phyloP scores from a whole-genome alignment of 2,888 invertebrate genomes.

The Scaptomyza reducta region DNA sequence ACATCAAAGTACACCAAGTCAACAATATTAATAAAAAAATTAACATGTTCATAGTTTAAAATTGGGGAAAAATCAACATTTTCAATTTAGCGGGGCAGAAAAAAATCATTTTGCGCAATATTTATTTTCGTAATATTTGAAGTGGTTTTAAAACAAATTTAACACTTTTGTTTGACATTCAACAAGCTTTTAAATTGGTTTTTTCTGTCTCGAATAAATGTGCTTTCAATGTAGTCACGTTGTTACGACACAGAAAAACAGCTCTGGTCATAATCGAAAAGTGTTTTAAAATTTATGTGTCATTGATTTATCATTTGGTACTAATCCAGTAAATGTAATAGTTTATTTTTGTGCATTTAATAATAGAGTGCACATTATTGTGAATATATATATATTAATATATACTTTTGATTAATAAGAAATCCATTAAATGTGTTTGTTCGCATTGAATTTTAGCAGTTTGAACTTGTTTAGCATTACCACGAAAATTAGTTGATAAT shows the following conservation, averaged over 20 bases:
- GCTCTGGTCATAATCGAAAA: neutral
- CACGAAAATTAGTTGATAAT: too few species aligned
- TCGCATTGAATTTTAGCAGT: too few species aligned
- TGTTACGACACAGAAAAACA: neutral
- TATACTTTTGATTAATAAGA: neutral
- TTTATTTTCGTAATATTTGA: neutral
- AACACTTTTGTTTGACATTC: neutral
- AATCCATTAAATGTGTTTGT: too few species aligned
- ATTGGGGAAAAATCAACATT: neutral
- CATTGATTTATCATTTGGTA: neutral
- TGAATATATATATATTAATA: neutral
- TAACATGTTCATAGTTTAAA: too few species aligned
- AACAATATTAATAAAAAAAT: neutral
- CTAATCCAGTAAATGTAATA: neutral
- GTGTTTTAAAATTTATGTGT: neutral
- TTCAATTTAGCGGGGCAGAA: neutral
- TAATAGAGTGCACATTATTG: neutral
- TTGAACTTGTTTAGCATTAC: too few species aligned
- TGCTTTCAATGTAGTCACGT: too few species aligned
- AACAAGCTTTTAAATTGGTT: neutral
- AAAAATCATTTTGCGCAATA: neutral
- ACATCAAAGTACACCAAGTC: neutral
- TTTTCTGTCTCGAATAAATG: neutral
- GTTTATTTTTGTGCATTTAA: neutral
- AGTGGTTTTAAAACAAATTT: neutral